Base-by-base conservation (phyloP, 2,888 invertebrate genomes). In the Notodonta dromedarius region DNA sequence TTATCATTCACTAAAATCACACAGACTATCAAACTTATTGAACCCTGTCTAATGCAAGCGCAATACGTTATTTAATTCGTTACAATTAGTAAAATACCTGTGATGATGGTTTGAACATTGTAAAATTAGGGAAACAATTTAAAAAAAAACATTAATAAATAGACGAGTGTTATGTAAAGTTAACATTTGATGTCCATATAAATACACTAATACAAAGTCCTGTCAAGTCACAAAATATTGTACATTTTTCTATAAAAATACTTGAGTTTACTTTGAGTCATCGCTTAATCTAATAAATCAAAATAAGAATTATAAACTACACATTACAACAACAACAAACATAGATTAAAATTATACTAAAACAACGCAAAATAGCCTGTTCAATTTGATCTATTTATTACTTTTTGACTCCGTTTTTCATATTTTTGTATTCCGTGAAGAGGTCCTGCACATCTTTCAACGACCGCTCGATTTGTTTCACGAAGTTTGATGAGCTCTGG, bases 401-500 rank as follows among this genome's bases (percentile, higher is more conserved):
- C 7, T 75, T 80, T 66, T 84, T 76, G 42, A 80, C 69, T 58
- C 82, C 83, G 61, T 84, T 94, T 71, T 89, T 86, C 52, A 83
- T 78, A 80, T 88, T 92, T 76, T 94, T 95, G 78, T 94, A 94
- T 68, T 95, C 94, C 65, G 91, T 87, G 81, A 97, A 96, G 63
- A 98, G 92, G 58, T 93, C 89, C 78, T 94, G 95, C 74, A 98
- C 96, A 77, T 97, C 97, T 57, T 93, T 91, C 63, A 97, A 87
- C 1, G 97, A 96, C 73, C 91, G 92, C 77, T 95, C 95, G 73
- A 98, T 97, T 83, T 96, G 94, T 64, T 93, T 91, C 48, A 96
- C 95, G 90, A 98, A 98, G 77, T 97, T 95, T 64, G 95, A 94
- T 11, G 98, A 97, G 88, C 96, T 95, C 98, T 98, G 16, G n/a